Percentiles rank a stretch among this genome's conserved stretches.
Conservation (phyloP, 2,888 invertebrate species). For the Sipha maydis region DNA sequence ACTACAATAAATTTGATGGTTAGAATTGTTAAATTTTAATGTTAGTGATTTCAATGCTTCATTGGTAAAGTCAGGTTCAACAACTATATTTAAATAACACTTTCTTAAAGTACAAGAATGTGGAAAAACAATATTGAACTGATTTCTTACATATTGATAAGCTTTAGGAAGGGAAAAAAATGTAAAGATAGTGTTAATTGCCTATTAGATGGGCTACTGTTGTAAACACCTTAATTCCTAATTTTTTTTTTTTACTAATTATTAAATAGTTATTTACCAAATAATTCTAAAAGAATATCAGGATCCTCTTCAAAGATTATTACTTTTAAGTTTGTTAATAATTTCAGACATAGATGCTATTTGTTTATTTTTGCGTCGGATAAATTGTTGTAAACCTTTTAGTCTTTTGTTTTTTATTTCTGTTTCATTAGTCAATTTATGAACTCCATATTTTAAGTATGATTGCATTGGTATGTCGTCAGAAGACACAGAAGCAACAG, state of each 20-base stretch:
- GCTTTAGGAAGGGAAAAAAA: conserved; percentile 18
- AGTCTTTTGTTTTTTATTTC: too few relatives aligned
- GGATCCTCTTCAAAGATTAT: neutral
- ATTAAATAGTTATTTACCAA: neutral
- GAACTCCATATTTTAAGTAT: too few relatives aligned
- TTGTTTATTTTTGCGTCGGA: too few relatives aligned
- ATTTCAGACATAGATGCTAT: too few relatives aligned
- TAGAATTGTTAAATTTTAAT: neutral
- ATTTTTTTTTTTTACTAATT: conserved; percentile 15
- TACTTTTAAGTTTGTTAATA: too few relatives aligned
- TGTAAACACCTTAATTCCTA: neutral
- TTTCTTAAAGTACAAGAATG: neutral
- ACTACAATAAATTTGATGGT: neutral
- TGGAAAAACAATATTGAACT: conserved; percentile 36
- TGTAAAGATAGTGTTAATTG: conserved; percentile 24
- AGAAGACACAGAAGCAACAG: too few relatives aligned
- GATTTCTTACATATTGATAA: conserved; percentile 31
- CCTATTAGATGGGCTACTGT: neutral
- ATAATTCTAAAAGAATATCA: conserved; percentile 8
- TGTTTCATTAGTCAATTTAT: too few relatives aligned
- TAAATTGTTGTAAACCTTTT: too few relatives aligned
- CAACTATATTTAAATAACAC: conserved; percentile 5
- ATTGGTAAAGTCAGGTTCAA: conserved; percentile 28
- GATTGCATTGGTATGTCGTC: too few relatives aligned
- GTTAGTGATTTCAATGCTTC: conserved; percentile 25